A percentile compares a stretch with the other conserved stretches of the same genome.
These are phyloP conservation scores for Habropoda laboriosa DNA, from an alignment of 1,140 invertebrate genomes.

Conservation along the genomic window DNA sequence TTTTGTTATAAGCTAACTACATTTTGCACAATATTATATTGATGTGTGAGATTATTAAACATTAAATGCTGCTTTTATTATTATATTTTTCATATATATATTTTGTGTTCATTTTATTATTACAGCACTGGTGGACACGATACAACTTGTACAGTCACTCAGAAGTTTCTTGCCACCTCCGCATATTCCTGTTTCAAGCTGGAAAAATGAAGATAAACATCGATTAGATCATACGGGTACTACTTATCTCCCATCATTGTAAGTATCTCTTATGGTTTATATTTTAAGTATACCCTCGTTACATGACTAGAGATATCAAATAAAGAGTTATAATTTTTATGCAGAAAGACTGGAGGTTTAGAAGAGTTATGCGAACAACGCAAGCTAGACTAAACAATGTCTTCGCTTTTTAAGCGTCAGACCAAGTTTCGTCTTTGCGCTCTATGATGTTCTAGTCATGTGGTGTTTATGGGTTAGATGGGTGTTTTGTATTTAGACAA, in stretches of 20 bases:
- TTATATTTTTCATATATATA: background rate
- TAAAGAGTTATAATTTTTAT: constrained; percentile 51
- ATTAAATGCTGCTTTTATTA: constrained; percentile 3
- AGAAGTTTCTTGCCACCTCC: constrained; percentile 91
- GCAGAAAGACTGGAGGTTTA: constrained; percentile 71
- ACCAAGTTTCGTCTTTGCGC: constrained; percentile 63
- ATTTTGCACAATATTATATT: constrained; percentile 3
- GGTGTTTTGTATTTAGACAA: constrained; percentile 69
- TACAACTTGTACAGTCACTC: constrained; percentile 91
- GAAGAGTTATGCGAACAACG: constrained; percentile 76
- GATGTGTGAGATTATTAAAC: background rate
- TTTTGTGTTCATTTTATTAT: constrained; percentile 60
- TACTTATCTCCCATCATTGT: constrained; percentile 76
- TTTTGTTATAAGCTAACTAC: constrained; percentile 10
- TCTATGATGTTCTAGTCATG: constrained; percentile 79
- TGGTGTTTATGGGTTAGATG: constrained; percentile 74
- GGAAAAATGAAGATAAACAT: constrained; percentile 93
- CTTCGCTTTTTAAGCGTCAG: constrained; percentile 55
- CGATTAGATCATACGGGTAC: constrained; percentile 81
- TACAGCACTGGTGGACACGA: constrained; percentile 91
- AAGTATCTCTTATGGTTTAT: constrained; percentile 63
- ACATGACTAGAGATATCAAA: constrained; percentile 50
- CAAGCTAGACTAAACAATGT: constrained; percentile 72
- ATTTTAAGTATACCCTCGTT: constrained; percentile 46
- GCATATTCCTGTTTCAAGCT: constrained; percentile 92